Conservation (phyloP, 2,888 invertebrate genomes). For the Desoria tigrina region DNA sequence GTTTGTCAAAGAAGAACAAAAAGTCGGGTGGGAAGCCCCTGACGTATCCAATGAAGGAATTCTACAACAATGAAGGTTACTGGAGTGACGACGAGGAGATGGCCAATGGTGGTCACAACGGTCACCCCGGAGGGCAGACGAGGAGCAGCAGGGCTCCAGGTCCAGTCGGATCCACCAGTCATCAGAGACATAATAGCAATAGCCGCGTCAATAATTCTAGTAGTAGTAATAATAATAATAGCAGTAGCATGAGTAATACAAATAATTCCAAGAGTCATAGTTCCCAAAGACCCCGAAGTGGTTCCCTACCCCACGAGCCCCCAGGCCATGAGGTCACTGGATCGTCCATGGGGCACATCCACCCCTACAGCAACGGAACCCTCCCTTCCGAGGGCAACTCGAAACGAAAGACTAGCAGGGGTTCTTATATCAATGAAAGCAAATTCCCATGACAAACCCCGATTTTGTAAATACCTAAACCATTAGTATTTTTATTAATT, state of each 20-base stretch:
- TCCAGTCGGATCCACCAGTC: constrained; percentile 55
- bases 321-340: constrained; percentile 14
- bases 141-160: constrained; percentile 57
- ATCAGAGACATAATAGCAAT: constrained; percentile 59
- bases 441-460: constrained; percentile 60
- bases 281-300: constrained; percentile 37
- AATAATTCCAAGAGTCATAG: constrained; percentile 29
- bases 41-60: constrained; percentile 61
- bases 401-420: constrained; percentile 56
- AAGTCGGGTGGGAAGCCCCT: constrained; percentile 21
- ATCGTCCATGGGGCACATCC: constrained; percentile 5
- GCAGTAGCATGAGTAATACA: constrained; percentile 34
- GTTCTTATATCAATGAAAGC: constrained; percentile 64
- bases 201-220: constrained; percentile 62
- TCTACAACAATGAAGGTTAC: constrained; percentile 64
- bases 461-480: too few species aligned
- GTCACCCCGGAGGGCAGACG: constrained; percentile 55
- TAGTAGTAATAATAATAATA: constrained; percentile 32
- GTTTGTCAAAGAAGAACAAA: constrained; percentile 65
- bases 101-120: constrained; percentile 59
- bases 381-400: constrained; percentile 32
- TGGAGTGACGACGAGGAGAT: constrained; percentile 59
- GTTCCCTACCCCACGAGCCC: constrained; percentile 40
- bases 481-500: constrained; percentile 1
- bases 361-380: constrained; percentile 23